Conservation (phyloP, 2,888 invertebrate species). For the Dexiosoma caninum region DNA sequence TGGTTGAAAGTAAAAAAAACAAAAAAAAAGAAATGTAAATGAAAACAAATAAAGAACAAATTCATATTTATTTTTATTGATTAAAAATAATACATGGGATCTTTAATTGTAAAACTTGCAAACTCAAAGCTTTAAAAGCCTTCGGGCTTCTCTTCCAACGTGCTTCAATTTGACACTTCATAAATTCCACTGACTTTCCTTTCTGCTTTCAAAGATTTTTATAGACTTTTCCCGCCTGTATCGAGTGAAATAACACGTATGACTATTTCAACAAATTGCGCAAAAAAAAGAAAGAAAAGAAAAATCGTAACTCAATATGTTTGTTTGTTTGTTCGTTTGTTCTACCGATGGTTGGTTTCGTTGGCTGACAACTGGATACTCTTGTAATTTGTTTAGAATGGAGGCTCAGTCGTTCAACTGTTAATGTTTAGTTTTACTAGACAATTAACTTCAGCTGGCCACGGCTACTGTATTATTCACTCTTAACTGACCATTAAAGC, state of each 20-base stretch:
- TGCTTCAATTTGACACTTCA: not conserved
- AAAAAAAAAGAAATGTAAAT: not conserved
- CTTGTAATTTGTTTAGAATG: constrained; percentile 28
- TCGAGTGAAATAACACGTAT: not conserved
- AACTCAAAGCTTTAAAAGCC: not conserved
- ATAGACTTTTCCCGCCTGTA: not conserved
- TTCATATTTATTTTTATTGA: too few species aligned
- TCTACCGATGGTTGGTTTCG: not conserved
- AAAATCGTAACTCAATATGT: constrained; percentile 43
- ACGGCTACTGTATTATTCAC: constrained; percentile 56
- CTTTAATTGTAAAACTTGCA: not conserved
- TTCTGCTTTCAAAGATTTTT: not conserved
- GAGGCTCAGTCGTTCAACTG: constrained; percentile 36
- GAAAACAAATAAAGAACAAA: not conserved
- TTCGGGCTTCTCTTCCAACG: not conserved
- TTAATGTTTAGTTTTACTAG: constrained; percentile 56
- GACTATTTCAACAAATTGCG: not conserved
- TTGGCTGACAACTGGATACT: constrained; percentile 28
- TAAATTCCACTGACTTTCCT: not conserved
- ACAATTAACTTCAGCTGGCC: constrained; percentile 63
- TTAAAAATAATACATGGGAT: not conserved
- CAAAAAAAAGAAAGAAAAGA: not conserved
- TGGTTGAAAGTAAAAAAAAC: not conserved
- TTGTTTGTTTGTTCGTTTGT: too few species aligned
- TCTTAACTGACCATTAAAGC: constrained; percentile 54